phyloP scores from a whole-genome alignment of 2,888 invertebrate genomes.

The Orthosia incerta region DNA sequence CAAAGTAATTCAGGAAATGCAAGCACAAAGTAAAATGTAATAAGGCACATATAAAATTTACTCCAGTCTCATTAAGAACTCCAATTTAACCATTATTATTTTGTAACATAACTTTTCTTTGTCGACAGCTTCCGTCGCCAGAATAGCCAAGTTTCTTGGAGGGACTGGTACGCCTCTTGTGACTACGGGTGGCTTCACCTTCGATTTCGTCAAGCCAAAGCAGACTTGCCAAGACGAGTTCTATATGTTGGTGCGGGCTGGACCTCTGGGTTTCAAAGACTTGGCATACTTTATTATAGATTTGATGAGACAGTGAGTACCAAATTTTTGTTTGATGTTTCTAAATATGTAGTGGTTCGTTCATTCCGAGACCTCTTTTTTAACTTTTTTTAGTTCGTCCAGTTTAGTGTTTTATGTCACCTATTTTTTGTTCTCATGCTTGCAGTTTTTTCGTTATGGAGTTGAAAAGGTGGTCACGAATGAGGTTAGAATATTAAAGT shows the following conservation, averaged over 20 bases:
- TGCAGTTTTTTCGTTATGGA: neutral
- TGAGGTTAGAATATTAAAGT: constrained; percentile 2
- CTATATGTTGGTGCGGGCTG: constrained; percentile 94
- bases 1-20: too few species aligned
- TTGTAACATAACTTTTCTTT: constrained; percentile 66
- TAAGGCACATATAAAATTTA: neutral
- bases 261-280: constrained; percentile 94
- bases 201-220: constrained; percentile 94
- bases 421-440: neutral
- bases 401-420: neutral
- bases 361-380: constrained; percentile 1
- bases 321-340: neutral
- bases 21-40: too few species aligned
- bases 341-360: neutral
- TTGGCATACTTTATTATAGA: constrained; percentile 93
- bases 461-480: constrained; percentile 7
- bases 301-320: constrained; percentile 93
- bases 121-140: constrained; percentile 94
- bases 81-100: neutral
- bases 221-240: constrained; percentile 93
- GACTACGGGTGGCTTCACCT: constrained; percentile 95
- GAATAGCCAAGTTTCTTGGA: constrained; percentile 95
- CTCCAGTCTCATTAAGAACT: neutral
- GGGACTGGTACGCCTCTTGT: constrained; percentile 94
- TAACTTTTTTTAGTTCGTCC: neutral